phyloP scores from a whole-genome alignment of 2,113 vertebrate species.

The Xiphophorus couchianus region DNA sequence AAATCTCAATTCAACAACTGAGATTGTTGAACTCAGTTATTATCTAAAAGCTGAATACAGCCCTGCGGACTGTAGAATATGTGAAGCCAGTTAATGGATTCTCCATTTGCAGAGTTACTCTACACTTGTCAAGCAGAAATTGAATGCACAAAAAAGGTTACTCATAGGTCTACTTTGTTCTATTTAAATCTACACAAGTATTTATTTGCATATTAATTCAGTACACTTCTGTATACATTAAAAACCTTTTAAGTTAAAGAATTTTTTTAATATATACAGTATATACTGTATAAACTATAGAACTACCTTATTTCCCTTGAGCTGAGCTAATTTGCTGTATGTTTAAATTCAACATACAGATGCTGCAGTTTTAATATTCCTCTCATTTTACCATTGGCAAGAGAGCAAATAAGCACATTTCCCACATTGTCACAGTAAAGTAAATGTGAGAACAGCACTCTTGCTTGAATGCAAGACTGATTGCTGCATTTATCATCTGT shows the following conservation, averaged over 20 bases:
- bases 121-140: neutral
- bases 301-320: neutral
- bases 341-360: neutral
- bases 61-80: neutral
- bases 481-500: conserved; percentile 11
- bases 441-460: conserved; percentile 7
- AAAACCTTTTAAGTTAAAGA: neutral
- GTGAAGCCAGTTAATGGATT: neutral
- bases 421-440: conserved; percentile 15
- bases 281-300: neutral
- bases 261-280: neutral
- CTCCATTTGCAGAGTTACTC: neutral
- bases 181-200: neutral
- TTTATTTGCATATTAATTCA: conserved; percentile 5
- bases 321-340: neutral
- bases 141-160: neutral
- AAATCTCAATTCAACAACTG: too few species aligned
- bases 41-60: neutral
- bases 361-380: conserved; percentile 4
- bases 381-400: neutral
- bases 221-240: neutral
- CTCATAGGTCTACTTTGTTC: neutral
- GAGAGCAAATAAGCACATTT: conserved; percentile 13
- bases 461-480: conserved; percentile 11
- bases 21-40: neutral